Conservation (phyloP, 2,888 invertebrate species). For the Liposcelis brunnea region DNA sequence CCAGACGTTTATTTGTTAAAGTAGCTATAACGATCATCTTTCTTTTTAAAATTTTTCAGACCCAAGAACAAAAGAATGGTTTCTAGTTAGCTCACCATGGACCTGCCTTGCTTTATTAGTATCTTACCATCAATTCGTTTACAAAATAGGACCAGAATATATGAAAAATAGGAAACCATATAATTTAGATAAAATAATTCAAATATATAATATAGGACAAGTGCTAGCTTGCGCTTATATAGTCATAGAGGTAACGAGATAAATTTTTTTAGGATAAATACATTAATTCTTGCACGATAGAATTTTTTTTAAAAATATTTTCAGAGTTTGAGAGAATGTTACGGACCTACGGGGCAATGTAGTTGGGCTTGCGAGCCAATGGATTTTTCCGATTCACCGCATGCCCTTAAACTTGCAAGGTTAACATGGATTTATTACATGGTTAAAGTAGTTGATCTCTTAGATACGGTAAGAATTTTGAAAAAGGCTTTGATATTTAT, state of each 20-base stretch:
- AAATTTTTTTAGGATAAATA: no score
- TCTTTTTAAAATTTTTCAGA: no score
- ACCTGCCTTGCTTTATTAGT: not conserved
- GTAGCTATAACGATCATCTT: no score
- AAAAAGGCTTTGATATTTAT: not conserved
- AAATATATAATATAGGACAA: conserved; percentile 1
- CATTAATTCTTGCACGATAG: no score
- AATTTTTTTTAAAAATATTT: no score
- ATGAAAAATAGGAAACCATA: conserved; percentile 1
- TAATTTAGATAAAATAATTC: conserved; percentile 1
- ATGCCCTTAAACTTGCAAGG: conserved; percentile 11
- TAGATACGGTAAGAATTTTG: conserved; percentile 53
- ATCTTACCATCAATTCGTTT: not conserved
- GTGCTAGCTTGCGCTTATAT: not conserved
- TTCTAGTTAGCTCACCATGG: not conserved
- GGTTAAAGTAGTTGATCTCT: conserved; percentile 57
- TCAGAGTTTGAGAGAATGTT: not conserved
- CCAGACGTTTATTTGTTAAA: no score
- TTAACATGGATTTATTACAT: conserved; percentile 61
- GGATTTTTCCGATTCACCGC: conserved; percentile 16
- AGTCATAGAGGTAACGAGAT: no score
- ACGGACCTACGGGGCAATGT: conserved; percentile 13
- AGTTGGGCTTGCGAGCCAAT: conserved; percentile 19
- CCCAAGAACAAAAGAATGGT: not conserved
- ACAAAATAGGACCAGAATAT: conserved; percentile 1